Percentiles rank a stretch among this genome's conserved stretches.
Evolutionary conservation across 2,888 invertebrate genomes (phyloP).

Genomic region (Polyommatus iphigenia): DNA sequence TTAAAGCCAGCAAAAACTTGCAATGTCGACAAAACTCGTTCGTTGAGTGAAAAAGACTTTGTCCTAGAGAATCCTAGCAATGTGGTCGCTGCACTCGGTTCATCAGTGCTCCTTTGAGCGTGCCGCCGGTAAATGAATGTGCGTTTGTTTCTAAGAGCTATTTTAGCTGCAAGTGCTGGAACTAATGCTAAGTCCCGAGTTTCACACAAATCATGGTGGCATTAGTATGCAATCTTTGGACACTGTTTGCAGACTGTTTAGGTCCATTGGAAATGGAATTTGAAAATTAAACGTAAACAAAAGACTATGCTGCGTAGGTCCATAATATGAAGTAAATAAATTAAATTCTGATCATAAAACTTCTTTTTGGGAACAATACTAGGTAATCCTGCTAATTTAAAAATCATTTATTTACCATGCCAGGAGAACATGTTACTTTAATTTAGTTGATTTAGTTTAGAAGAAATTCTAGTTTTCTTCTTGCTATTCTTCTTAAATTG

Average conservation of each 20-base stretch:
- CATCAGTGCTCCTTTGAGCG: constrained; percentile 47
- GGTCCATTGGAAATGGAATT: neutral
- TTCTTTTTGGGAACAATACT: no score
- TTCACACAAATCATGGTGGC: constrained; percentile 28
- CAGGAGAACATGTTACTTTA: no score
- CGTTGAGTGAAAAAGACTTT: neutral
- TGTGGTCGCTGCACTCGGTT: constrained; percentile 28
- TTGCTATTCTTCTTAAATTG: no score
- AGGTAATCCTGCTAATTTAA: no score
- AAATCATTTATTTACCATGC: no score
- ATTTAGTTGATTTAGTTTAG: no score
- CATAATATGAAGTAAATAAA: neutral
- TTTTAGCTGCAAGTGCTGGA: constrained; percentile 40
- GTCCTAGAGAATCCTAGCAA: constrained; percentile 20
- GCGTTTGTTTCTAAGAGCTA: constrained; percentile 44
- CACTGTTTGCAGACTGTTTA: neutral
- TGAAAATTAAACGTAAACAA: neutral
- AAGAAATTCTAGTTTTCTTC: no score
- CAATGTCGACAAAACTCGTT: neutral
- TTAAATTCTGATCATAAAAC: neutral
- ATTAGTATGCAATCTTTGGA: constrained; percentile 5
- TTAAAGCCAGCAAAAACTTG: neutral
- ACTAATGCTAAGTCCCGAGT: constrained; percentile 36
- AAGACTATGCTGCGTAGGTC: neutral
- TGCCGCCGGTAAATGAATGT: constrained; percentile 49